Conservation (phyloP, 1,140 invertebrate genomes). For the Ips nitidus region DNA sequence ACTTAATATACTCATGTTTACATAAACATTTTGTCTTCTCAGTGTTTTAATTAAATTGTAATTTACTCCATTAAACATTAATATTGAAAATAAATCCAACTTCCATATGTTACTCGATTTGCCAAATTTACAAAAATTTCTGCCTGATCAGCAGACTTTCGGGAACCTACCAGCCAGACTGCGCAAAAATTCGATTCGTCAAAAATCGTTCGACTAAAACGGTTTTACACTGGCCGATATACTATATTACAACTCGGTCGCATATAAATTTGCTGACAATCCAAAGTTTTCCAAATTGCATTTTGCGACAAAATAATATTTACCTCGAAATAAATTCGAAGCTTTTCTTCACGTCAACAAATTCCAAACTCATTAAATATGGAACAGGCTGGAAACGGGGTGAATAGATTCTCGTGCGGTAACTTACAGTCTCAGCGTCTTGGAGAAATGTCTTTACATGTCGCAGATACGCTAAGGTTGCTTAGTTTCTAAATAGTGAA, state of each 20-base stretch:
- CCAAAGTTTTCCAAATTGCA: background rate
- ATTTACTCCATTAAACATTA: no score
- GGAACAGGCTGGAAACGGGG: background rate
- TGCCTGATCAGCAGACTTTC: background rate
- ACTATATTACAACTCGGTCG: background rate
- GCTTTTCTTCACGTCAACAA: background rate
- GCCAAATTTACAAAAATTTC: background rate
- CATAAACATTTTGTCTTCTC: no score
- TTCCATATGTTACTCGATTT: no score
- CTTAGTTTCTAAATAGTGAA: background rate
- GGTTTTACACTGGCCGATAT: background rate
- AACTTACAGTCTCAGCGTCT: background rate
- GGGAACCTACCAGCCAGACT: background rate
- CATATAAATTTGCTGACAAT: slow-evolving; percentile 1
- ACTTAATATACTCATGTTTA: no score
- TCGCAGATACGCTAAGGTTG: background rate
- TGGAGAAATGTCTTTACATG: slow-evolving; percentile 2
- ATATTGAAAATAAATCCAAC: no score
- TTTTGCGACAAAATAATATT: no score
- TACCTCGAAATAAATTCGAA: background rate
- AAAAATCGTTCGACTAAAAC: background rate
- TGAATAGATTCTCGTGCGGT: background rate
- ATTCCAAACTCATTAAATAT: slow-evolving; percentile 4
- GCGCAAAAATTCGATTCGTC: background rate
- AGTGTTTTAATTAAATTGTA: no score